Percentiles rank a stretch among this genome's conserved stretches.
Evolutionary conservation across 2,888 invertebrate species (phyloP).

Genomic region (Lasioglossum villosulum): DNA sequence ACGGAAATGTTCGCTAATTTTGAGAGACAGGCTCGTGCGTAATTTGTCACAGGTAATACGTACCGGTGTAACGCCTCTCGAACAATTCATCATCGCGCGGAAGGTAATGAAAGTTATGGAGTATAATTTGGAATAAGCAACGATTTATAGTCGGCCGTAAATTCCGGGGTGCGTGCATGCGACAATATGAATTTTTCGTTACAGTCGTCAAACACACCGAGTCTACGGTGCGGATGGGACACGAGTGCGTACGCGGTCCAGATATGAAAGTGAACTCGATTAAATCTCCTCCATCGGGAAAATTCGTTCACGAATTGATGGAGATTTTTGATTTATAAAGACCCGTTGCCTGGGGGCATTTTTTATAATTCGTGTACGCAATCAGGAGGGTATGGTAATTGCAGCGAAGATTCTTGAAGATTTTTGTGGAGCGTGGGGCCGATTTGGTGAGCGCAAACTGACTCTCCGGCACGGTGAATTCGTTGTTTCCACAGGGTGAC

Average conservation of each 20-base stretch:
- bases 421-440: background rate
- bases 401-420: background rate
- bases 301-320: background rate
- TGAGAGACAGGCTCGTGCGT: constrained; percentile 23
- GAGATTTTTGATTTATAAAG: background rate
- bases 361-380: background rate
- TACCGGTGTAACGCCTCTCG: constrained; percentile 53
- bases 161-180: constrained; percentile 50
- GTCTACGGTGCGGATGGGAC: background rate
- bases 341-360: background rate
- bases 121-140: constrained; percentile 67
- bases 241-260: background rate
- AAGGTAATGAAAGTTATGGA: constrained; percentile 61
- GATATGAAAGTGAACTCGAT: background rate
- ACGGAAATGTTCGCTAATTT: constrained; percentile 42
- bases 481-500: constrained; percentile 16
- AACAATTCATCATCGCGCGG: constrained; percentile 52
- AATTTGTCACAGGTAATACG: constrained; percentile 47
- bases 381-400: background rate
- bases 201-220: background rate
- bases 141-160: constrained; percentile 62
- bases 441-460: background rate
- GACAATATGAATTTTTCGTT: constrained; percentile 62
- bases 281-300: background rate
- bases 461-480: background rate